Conservation (phyloP, 92 coral and sea anemone genomes). For the Epizoanthus rinbou region DNA sequence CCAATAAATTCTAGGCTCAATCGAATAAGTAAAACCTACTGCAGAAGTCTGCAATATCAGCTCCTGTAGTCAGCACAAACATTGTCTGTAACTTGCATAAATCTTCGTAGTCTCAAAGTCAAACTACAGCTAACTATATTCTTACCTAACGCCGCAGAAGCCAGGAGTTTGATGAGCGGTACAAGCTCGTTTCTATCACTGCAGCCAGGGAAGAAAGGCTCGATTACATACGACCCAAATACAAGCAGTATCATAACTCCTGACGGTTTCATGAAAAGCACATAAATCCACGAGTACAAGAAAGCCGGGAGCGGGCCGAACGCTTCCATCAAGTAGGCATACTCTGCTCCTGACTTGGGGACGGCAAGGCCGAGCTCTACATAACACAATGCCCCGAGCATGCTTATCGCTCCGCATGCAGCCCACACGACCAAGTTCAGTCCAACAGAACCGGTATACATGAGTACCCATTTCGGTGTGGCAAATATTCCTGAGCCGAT, state of each 20-base stretch:
- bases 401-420: constrained; percentile 64
- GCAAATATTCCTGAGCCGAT: constrained; percentile 97
- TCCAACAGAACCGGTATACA: constrained; percentile 85
- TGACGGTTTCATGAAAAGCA: constrained; percentile 18
- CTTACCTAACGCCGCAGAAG: constrained; percentile 25
- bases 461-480: constrained; percentile 85
- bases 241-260: constrained; percentile 29
- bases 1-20: too few species aligned
- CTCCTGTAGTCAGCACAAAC: too few species aligned
- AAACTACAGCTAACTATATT: background rate
- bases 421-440: constrained; percentile 79
- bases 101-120: too few species aligned
- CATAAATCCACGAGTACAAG: constrained; percentile 36
- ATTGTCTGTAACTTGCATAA: too few species aligned
- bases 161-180: constrained; percentile 18
- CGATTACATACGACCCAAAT: constrained; percentile 34
- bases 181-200: constrained; percentile 16
- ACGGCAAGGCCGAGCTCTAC: constrained; percentile 84
- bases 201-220: constrained; percentile 31
- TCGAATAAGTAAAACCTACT: too few species aligned
- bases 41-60: too few species aligned
- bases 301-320: constrained; percentile 36
- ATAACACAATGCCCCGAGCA: constrained; percentile 79
- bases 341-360: constrained; percentile 85
- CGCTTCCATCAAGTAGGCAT: constrained; percentile 42